These are phyloP conservation scores for Anthophora plumipes DNA, from an alignment of 2,888 invertebrate species.

Conservation along the genomic window DNA sequence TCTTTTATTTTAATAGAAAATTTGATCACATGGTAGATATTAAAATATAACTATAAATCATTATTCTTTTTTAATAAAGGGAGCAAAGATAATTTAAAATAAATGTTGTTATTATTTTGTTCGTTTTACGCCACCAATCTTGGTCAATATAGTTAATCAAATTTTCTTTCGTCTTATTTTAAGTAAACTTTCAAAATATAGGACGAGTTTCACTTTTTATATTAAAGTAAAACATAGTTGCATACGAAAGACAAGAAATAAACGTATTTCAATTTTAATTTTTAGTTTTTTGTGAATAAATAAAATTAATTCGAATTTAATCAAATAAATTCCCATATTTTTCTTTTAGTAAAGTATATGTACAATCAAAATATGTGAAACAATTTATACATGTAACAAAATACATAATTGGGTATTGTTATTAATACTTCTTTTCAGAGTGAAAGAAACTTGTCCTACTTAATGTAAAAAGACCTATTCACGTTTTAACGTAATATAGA, in stretches of 20 bases:
- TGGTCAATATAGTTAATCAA: slow-evolving; percentile 38
- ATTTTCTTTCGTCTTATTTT: slow-evolving; percentile 35
- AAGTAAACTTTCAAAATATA: slow-evolving; percentile 52
- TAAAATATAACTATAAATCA: slow-evolving; percentile 19
- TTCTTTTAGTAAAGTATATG: neutral
- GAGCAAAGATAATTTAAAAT: slow-evolving; percentile 19
- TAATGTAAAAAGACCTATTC: slow-evolving; percentile 11
- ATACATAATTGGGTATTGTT: neutral
- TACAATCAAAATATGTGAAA: neutral
- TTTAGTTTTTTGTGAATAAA: neutral
- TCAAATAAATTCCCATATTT: slow-evolving; percentile 6
- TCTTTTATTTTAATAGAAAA: neutral
- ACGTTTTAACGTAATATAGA: slow-evolving; percentile 7
- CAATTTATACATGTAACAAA: slow-evolving; percentile 3
- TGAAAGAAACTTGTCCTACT: neutral
- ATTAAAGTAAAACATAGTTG: slow-evolving; percentile 11
- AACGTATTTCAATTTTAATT: slow-evolving; percentile 3
- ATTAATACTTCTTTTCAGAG: slow-evolving; percentile 16
- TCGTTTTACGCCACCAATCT: slow-evolving; percentile 25
- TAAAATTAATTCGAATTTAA: neutral
- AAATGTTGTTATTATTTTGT: slow-evolving; percentile 36
- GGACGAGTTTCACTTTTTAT: slow-evolving; percentile 47
- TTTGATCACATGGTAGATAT: slow-evolving; percentile 12
- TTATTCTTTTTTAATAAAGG: slow-evolving; percentile 14
- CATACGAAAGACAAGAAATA: neutral